These are phyloP conservation scores for Mycetomoellerius zeteki DNA, from an alignment of 1,140 invertebrate genomes.

Conservation along the genomic window DNA sequence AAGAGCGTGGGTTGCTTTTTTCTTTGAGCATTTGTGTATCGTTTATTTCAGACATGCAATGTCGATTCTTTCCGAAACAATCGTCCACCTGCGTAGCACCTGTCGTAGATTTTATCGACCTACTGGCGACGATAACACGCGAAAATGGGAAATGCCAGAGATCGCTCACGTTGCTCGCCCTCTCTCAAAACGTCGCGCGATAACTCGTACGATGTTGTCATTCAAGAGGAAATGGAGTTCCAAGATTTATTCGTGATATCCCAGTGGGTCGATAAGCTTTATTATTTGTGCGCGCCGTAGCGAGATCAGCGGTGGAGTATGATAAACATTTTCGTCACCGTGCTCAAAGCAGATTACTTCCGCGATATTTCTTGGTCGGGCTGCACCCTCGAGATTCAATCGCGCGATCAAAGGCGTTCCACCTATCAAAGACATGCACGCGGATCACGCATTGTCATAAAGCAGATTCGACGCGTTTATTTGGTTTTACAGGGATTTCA, in stretches of 20 bases:
- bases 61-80: slow-evolving; percentile 24
- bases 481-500: not conserved
- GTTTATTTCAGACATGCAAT: not conserved
- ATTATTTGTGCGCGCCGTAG: slow-evolving; percentile 44
- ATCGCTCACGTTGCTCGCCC: slow-evolving; percentile 29
- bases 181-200: slow-evolving; percentile 42
- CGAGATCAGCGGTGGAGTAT: slow-evolving; percentile 29
- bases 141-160: slow-evolving; percentile 61
- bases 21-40: not conserved
- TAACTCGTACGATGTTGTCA: slow-evolving; percentile 48
- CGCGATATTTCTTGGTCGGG: slow-evolving; percentile 12
- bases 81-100: not conserved
- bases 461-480: not conserved
- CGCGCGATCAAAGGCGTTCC: not conserved
- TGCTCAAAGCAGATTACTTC: slow-evolving; percentile 53
- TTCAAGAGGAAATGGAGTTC: slow-evolving; percentile 61
- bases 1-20: not conserved
- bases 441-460: not conserved
- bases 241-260: slow-evolving; percentile 62
- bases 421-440: not conserved
- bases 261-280: slow-evolving; percentile 45
- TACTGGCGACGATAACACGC: not conserved
- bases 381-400: not conserved
- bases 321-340: slow-evolving; percentile 52
- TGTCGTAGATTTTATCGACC: slow-evolving; percentile 28